Base-by-base conservation (phyloP, 2,797 vertebrate genomes). In the Coregonus ussuriensis region DNA sequence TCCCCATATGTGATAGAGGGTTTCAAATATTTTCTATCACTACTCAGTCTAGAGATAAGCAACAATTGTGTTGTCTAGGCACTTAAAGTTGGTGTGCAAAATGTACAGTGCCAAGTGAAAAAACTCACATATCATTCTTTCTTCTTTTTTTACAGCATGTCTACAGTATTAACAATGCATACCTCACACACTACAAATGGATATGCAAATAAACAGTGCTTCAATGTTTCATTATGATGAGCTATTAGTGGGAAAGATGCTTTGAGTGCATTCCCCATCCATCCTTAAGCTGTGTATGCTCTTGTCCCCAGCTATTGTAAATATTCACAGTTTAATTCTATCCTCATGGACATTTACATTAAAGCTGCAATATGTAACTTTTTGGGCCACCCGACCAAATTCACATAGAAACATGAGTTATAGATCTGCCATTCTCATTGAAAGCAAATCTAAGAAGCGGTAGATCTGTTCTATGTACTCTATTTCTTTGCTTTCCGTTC, bases 261-360 rank as follows among this genome's bases (percentile, higher is more conserved):
- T 66, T 14, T 73, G 31, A 67, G 31, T 71, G 65, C 53, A 62
- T 73, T 77, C 69, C 73, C 41, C 54, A 52, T 72, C 75, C 29
- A 7, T 33, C 59, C 35, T 80, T 71, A 66, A 52, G 59, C 71
- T 63, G n/a, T 51, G 69, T 41, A 51, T 65, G 52, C 51, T 14
- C 29, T 25, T 56, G 5, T 7, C 67, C 53, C 63, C 47, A 74
- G 56, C 74, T 81, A 77, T 63, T 80, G 53, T 81, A 85, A 85
- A 84, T 80, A 79, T 77, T 54, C 6, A 3, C 71, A 75, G 74
- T 74, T 76, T 65, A 77, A 77, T 69, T 66, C 56, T 29, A 59
- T 74, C 62, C 67, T 63, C 78, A 71, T 78, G 74, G 52, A 78
- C 81, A 79, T 72, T 41, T 47, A 21, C 35, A 75, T 75, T 59